A percentile compares a stretch with the other conserved stretches of the same genome.
These are phyloP conservation scores for Neosilurus mollespiculum DNA, from an alignment of 2,797 vertebrate genomes.

Conservation along the genomic window DNA sequence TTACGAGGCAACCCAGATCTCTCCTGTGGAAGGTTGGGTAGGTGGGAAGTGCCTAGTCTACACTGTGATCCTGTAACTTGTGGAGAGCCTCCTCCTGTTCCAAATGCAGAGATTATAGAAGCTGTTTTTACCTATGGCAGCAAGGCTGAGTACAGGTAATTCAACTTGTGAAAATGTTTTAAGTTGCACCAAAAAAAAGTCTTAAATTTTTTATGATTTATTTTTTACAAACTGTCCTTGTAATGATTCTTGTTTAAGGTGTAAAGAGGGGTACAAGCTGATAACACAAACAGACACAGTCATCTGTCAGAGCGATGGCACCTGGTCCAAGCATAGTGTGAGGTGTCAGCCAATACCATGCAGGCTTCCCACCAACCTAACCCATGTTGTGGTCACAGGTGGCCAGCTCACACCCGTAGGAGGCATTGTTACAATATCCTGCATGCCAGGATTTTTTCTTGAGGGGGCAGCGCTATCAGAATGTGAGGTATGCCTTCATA, in stretches of 20 bases:
- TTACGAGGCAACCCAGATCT: conserved; percentile 77
- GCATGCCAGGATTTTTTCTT: conserved; percentile 82
- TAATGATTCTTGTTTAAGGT: conserved; percentile 71
- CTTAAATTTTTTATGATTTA: too few relatives aligned
- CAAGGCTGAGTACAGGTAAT: conserved; percentile 87
- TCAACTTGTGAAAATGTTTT: background rate
- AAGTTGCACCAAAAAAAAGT: background rate
- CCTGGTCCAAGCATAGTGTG: conserved; percentile 83
- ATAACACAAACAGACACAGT: conserved; percentile 70
- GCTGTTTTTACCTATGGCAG: conserved; percentile 80
- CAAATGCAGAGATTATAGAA: conserved; percentile 76
- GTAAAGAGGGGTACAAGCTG: conserved; percentile 82
- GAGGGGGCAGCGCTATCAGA: conserved; percentile 75
- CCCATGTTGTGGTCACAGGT: conserved; percentile 72
- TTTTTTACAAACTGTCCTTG: background rate
- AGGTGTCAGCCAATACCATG: conserved; percentile 82
- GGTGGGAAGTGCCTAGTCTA: conserved; percentile 85
- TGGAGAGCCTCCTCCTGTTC: conserved; percentile 80
- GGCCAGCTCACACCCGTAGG: conserved; percentile 78
- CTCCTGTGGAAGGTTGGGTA: conserved; percentile 79
- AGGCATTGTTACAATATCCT: conserved; percentile 79
- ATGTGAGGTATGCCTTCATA: conserved; percentile 78
- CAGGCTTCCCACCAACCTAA: conserved; percentile 72
- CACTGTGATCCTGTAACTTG: conserved; percentile 85
- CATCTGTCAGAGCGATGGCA: conserved; percentile 84